phyloP scores from a whole-genome alignment of 2,888 invertebrate genomes.

The Machimus rusticus region DNA sequence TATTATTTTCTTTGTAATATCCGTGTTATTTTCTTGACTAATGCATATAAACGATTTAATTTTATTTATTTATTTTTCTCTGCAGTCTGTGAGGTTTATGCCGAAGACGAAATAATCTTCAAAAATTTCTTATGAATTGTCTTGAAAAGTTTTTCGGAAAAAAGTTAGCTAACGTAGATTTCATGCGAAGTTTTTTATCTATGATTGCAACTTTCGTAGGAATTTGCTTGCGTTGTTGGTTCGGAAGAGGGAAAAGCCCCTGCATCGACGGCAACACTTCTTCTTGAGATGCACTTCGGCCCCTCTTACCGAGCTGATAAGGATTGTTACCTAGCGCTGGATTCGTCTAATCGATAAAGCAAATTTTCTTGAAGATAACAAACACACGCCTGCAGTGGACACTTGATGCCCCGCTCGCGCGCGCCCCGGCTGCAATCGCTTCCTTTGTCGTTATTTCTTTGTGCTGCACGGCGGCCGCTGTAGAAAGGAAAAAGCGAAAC shows the following conservation, averaged over 20 bases:
- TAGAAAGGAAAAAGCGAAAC: conserved; percentile 13
- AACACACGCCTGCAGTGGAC: background rate
- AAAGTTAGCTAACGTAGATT: too few species aligned
- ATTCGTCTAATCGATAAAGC: conserved; percentile 15
- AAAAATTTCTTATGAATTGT: too few species aligned
- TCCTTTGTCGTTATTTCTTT: background rate
- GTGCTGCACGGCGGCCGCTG: background rate
- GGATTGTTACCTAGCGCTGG: background rate
- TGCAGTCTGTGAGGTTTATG: too few species aligned
- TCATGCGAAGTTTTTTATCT: background rate
- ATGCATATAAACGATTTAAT: too few species aligned
- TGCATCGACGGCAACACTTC: background rate
- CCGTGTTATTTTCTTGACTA: too few species aligned
- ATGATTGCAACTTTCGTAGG: background rate
- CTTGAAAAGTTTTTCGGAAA: too few species aligned
- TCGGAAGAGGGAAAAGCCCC: background rate
- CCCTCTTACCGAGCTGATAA: background rate
- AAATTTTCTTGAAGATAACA: background rate
- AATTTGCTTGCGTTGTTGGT: background rate
- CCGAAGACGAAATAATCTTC: too few species aligned
- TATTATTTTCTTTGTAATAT: too few species aligned
- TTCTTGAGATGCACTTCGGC: background rate
- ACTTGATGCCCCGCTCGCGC: background rate
- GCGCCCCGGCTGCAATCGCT: background rate
- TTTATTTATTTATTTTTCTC: too few species aligned